Evolutionary conservation across 2,797 vertebrate species (phyloP), one percentile per base, ranked within the genome.

Genomic region (Carapus acus): DNA sequence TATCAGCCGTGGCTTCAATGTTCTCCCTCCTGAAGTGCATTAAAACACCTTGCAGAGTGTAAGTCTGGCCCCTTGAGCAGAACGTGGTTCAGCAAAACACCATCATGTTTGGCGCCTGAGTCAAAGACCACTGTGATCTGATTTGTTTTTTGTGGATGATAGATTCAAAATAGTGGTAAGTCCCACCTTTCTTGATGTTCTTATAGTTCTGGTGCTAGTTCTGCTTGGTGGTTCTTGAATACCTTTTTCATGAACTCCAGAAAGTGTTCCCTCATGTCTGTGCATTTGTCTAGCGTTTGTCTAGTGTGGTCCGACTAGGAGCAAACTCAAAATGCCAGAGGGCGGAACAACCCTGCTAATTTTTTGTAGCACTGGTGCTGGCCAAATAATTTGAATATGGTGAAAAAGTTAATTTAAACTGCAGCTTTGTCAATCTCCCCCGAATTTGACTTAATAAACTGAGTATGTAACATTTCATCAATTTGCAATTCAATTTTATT

Each of bases 201-300:
- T 31, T 29, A 4, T 4, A 14, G 14, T 14, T 48, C 7, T 11
- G 36, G 23, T 20, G 45, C 43, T 8, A 7, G 7, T 11, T 50
- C 41, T 13, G 43, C 44, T 15, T 57, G 44, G 8, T 27, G 12
- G 11, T 39, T 27, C 2, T 46, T 15, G 1, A 56, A 24, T 12
- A 56, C 41, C 15, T 47, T 41, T 18, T 40, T 12, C 54, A 48
- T 41, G 36, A 48, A 56, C 15, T 31, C 9, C 4, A 47, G 3
- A 15, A 29, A 56, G 17, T 46, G 54, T 7, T 56, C 13, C 34
- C 48, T 48, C 37, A 56, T 56, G 39, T 47, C 23, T 29, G 43
- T 23, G 6, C 31, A 27, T 15, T 45, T 48, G 13, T 56, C 44
- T 9, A 31, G 22, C 48, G 2, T 9, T 24, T n/a, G n/a, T n/a